Conservation (phyloP, 2,113 vertebrate species). For the Balaenoptera acutorostrata region DNA sequence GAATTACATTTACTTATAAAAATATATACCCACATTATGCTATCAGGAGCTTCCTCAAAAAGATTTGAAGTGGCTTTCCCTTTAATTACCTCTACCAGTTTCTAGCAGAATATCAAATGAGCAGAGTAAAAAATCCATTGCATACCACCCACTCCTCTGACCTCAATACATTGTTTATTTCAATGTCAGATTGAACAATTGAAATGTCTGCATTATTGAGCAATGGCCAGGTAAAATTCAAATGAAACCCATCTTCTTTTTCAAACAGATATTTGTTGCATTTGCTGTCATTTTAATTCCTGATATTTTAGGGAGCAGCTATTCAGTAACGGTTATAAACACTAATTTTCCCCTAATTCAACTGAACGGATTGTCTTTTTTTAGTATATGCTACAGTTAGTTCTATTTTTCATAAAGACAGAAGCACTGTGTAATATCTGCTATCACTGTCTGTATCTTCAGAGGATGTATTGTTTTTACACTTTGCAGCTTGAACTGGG, state of each 20-base stretch:
- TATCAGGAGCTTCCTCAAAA: not conserved
- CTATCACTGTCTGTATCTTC: not conserved
- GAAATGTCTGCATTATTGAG: not conserved
- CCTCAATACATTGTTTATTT: not conserved
- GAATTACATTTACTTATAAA: not conserved
- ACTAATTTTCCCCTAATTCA: not conserved
- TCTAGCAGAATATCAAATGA: not conserved
- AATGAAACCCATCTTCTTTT: not conserved
- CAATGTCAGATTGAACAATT: not conserved
- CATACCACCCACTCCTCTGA: not conserved
- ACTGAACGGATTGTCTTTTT: not conserved
- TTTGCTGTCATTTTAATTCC: not conserved
- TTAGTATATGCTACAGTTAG: not conserved
- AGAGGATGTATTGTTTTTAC: not conserved
- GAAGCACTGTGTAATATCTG: not conserved
- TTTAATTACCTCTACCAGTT: not conserved
- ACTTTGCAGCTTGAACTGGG: not conserved
- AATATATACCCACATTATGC: not conserved
- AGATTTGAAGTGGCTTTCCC: not conserved
- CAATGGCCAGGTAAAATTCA: not conserved
- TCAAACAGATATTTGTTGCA: not conserved
- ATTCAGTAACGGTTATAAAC: not conserved
- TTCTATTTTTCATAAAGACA: not conserved
- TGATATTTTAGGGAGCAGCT: not conserved
- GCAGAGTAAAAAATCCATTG: not conserved